phyloP scores from a whole-genome alignment of 2,888 invertebrate species.

The Helicoverpa assulta region DNA sequence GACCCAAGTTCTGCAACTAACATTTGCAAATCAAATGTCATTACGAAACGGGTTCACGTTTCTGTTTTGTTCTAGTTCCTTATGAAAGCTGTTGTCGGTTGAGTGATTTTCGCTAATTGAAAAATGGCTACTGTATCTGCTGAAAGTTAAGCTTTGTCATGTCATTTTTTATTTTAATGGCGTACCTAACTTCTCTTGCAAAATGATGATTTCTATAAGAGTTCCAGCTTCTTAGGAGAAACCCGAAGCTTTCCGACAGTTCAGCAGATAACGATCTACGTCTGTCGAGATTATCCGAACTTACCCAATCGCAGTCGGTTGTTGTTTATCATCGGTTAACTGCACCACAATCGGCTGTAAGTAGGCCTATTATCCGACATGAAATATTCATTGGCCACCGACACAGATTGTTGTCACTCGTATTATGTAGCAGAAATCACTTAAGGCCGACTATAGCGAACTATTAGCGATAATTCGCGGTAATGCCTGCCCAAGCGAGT shows the following conservation, averaged over 20 bases:
- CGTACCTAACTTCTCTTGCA: slow-evolving; percentile 10
- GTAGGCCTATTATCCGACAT: slow-evolving; percentile 80
- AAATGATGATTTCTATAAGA: slow-evolving; percentile 20
- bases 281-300: slow-evolving; percentile 56
- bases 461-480: slow-evolving; percentile 85
- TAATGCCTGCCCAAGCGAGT: slow-evolving; percentile 81
- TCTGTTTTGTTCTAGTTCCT: slow-evolving; percentile 45
- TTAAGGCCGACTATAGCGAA: slow-evolving; percentile 70
- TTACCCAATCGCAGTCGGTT: slow-evolving; percentile 42
- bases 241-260: slow-evolving; percentile 22
- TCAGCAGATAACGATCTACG: slow-evolving; percentile 44
- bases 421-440: slow-evolving; percentile 84
- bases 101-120: slow-evolving; percentile 34
- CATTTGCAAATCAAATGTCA: slow-evolving; percentile 56
- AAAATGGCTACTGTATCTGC: background rate
- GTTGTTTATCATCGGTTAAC: slow-evolving; percentile 66
- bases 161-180: background rate
- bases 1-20: slow-evolving; percentile 48
- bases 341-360: slow-evolving; percentile 78
- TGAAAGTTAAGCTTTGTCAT: background rate
- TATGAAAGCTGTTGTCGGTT: slow-evolving; percentile 16
- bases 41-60: slow-evolving; percentile 51
- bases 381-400: slow-evolving; percentile 87
- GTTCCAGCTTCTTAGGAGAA: slow-evolving; percentile 26
- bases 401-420: slow-evolving; percentile 84